Base-by-base conservation (phyloP, 2,888 invertebrate genomes). In the Harpagoxenus sublaevis region DNA sequence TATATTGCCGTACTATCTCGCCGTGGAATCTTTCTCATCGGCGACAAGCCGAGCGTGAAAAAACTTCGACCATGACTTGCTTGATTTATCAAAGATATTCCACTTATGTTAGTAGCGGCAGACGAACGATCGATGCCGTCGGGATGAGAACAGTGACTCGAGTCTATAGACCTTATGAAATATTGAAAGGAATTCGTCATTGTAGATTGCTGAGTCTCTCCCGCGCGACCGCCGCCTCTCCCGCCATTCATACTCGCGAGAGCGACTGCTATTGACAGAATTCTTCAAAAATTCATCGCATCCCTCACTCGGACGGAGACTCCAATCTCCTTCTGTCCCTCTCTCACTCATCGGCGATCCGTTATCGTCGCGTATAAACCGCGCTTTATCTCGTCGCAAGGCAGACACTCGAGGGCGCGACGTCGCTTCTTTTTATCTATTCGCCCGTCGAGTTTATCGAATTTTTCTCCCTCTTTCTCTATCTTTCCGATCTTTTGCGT, bases 181-280 rank as follows among this genome's bases (percentile, higher is more conserved):
- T 91, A 93, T 93, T 91, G 87, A 93, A 83, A 86, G 88, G 87
- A 89, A 92, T 92, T 92, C 90, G 92, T 93, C 92, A 92, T 93
- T 91, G 91, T 78, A 77, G 90, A 92, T 92, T 89, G 90, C 84
- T 78, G 84, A 88, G 75, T 88, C 70, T 73, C 82, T 51, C 48
- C 55, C 70, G 31, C 70, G 31, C 70, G 31, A 35, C 23, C 79
- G 83, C 65, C 71, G 62, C 45, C 70, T 65, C 55, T 57, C 51
- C 18, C 31, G 66, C 79, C 88, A 87, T 87, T 91, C 90, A 89
- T 73, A 73, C 73, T 88, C 84, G 86, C 81, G 68, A 83, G 84
- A 86, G 84, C 88, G 70, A 84, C 68, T 82, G 57, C 75, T 83
- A 77, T 84, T 85, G 85, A 68, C 81, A 79, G 86, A 84, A 78